A percentile compares a stretch with the other conserved stretches of the same genome.
Evolutionary conservation across 2,113 vertebrate genomes (phyloP).

Genomic region (Sigmodon hispidus): DNA sequence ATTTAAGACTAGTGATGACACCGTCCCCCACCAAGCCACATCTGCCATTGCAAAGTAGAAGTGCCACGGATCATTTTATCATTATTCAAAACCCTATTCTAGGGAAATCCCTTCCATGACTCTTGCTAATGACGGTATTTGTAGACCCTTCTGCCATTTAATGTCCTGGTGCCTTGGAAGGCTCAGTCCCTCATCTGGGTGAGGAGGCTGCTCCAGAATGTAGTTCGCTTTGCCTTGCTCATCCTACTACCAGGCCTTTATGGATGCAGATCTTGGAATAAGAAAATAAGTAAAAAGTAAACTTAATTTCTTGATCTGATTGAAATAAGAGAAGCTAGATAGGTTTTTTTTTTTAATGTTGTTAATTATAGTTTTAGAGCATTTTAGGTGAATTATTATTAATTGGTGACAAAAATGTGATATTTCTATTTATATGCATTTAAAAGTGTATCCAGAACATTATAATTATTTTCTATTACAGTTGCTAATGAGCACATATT

Average conservation of each 20-base stretch:
- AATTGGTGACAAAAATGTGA: conserved; percentile 76
- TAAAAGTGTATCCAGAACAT: conserved; percentile 67
- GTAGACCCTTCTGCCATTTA: conserved; percentile 82
- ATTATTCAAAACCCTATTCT: conserved; percentile 83
- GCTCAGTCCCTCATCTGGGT: conserved; percentile 74
- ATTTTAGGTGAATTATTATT: conserved; percentile 74
- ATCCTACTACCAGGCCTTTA: conserved; percentile 78
- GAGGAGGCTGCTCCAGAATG: conserved; percentile 77
- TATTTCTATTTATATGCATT: conserved; percentile 79
- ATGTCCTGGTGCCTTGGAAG: conserved; percentile 82
- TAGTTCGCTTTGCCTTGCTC: conserved; percentile 76
- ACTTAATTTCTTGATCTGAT: conserved; percentile 77
- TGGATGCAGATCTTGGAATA: conserved; percentile 77
- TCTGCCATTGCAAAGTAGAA: conserved; percentile 85
- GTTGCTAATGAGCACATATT: conserved; percentile 72
- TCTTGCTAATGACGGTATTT: conserved; percentile 84
- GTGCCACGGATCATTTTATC: conserved; percentile 84
- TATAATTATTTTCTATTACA: conserved; percentile 63
- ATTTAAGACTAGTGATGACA: conserved; percentile 85
- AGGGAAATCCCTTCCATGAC: conserved; percentile 83
- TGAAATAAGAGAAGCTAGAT: conserved; percentile 72
- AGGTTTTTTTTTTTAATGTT: conserved; percentile 62
- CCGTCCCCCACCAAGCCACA: conserved; percentile 85
- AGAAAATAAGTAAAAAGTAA: conserved; percentile 77
- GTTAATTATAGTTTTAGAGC: conserved; percentile 69